phyloP scores from a whole-genome alignment of 2,888 invertebrate species.

The Gerris lacustris region DNA sequence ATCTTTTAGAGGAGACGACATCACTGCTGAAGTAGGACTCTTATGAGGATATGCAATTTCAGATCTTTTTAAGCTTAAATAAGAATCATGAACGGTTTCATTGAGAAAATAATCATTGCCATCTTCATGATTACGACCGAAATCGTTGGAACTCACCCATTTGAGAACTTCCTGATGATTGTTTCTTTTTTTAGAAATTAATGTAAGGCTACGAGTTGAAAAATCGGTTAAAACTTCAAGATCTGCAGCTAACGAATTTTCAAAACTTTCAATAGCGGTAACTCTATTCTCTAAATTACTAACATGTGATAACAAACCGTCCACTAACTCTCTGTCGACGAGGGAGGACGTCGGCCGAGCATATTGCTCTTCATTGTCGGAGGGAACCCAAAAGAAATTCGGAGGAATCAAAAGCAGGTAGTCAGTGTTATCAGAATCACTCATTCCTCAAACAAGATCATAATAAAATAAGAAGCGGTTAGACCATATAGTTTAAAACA shows the following conservation, averaged over 20 bases:
- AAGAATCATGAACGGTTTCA: background rate
- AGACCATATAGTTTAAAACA: too few relatives aligned
- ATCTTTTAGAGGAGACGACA: background rate
- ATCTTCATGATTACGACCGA: background rate
- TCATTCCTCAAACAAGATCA: slow-evolving; percentile 40
- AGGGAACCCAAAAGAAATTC: slow-evolving; percentile 53
- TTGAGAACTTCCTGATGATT: background rate
- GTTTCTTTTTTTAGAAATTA: background rate
- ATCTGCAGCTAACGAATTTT: slow-evolving; percentile 14
- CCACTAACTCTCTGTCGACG: slow-evolving; percentile 40
- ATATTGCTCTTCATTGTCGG: slow-evolving; percentile 37
- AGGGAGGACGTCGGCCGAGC: background rate
- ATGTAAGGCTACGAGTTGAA: background rate
- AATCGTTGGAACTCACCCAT: background rate
- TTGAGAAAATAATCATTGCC: background rate
- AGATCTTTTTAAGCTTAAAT: too few relatives aligned
- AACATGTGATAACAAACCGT: slow-evolving; percentile 50
- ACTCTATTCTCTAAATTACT: slow-evolving; percentile 45
- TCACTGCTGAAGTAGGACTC: background rate
- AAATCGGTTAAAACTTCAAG: background rate
- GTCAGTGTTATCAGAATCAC: slow-evolving; percentile 71
- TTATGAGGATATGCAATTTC: background rate
- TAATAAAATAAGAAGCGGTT: background rate
- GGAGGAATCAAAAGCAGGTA: slow-evolving; percentile 66
- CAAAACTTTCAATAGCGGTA: slow-evolving; percentile 39